Evolutionary conservation across 2,888 invertebrate species (phyloP), one percentile per base, ranked within the genome.

Genomic region (Apoderus coryli): DNA sequence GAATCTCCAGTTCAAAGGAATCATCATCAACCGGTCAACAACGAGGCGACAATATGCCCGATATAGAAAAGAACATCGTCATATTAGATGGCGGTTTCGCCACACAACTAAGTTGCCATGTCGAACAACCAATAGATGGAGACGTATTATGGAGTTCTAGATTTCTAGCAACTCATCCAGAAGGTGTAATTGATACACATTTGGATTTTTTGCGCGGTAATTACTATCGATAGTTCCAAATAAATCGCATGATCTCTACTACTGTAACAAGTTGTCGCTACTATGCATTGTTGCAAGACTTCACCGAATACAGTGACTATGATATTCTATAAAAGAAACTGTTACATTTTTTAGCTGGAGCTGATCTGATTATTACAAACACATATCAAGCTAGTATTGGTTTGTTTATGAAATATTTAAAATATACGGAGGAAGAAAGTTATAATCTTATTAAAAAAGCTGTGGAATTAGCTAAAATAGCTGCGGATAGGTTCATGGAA

Each of bases 141-240:
- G 85, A 90, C 56, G 85, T 88, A 1, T 57, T 92, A 16, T 92
- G 89, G 90, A 86, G 84, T 48, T 77, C 88, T 4, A 67, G 80
- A 34, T 79, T 84, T 48, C 65, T 90, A 37, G 69, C 74, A 33
- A 79, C 79, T 2, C 68, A 85, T 55, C 82, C 82, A 3, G 67
- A 77, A 9, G 81, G 81, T 29, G 75, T 90, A 30, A 67, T 77
- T 38, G 68, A 72, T 42, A 78, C 82, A 1, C 90, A 90, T 57
- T 60, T 80, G 46, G 86, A 80, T 52, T 88, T 81, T 53, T 58
- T 85, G 26, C 67, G 76, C 63, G 77, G 80, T 79, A 45, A 37
- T 32, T 27, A 19, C 10, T 14, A 2, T 19, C 14, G 14, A n/a
- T n/a, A n/a, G n/a, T n/a, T n/a, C n/a, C 19, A 16, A 7, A 7